Percentiles rank a stretch among this genome's conserved stretches.
Evolutionary conservation across 1,140 invertebrate genomes (phyloP).

Genomic region (Agrypnia vestita): DNA sequence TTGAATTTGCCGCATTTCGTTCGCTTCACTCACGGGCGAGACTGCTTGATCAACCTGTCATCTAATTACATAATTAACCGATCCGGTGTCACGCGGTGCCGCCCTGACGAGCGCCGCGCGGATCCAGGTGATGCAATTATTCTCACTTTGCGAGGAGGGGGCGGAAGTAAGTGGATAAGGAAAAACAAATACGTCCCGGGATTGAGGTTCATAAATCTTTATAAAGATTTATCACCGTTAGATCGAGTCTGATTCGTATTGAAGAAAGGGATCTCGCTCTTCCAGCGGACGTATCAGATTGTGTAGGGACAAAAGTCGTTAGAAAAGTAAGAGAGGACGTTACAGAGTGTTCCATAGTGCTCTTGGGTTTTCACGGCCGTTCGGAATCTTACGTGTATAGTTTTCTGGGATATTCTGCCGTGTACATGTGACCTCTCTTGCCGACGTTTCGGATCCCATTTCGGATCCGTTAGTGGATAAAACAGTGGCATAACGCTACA

Average conservation of each 20-base stretch:
- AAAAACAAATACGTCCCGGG: not conserved
- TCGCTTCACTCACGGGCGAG: no score
- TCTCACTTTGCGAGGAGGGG: conserved; percentile 6
- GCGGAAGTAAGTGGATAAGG: conserved; percentile 1
- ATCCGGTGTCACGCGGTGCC: not conserved
- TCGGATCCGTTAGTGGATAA: no score
- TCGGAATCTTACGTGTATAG: no score
- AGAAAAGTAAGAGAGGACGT: not conserved
- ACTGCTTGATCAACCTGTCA: not conserved
- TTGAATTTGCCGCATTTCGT: no score
- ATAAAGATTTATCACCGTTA: conserved; percentile 28
- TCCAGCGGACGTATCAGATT: conserved; percentile 6
- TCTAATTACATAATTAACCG: conserved; percentile 8
- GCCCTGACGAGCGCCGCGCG: no score
- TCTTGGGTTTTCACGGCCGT: no score
- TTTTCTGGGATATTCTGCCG: no score
- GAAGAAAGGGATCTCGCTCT: not conserved
- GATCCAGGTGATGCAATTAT: not conserved
- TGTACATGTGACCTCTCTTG: no score
- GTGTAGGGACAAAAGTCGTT: not conserved
- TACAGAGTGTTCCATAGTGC: no score
- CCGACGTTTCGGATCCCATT: no score
- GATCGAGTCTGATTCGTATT: not conserved
- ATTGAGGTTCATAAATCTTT: conserved; percentile 35
- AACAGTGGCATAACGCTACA: no score